Evolutionary conservation across 2,113 vertebrate genomes (phyloP).

Genomic region (Pavo muticus): DNA sequence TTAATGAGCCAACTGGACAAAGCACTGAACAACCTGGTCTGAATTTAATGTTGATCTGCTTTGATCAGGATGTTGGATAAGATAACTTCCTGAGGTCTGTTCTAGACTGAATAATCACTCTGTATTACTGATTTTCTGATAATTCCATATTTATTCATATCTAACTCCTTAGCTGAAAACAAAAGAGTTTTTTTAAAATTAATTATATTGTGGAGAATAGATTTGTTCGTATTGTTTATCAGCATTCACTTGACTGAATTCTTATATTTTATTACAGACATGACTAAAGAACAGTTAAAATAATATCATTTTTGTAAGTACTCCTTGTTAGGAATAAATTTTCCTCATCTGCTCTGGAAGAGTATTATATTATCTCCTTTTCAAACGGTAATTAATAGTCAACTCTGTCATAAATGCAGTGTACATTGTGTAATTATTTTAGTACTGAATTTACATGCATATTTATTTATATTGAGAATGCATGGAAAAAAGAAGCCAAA

Average conservation of each 20-base stretch:
- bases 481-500: background rate
- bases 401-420: background rate
- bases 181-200: background rate
- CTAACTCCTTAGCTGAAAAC: background rate
- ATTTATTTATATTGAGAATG: background rate
- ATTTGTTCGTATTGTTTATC: background rate
- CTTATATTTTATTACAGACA: background rate
- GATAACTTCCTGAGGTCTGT: background rate
- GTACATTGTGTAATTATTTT: constrained; percentile 31
- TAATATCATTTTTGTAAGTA: background rate
- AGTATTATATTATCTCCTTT: constrained; percentile 4
- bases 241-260: background rate
- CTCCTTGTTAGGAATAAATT: constrained; percentile 3
- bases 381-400: background rate
- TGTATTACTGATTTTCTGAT: background rate
- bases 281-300: background rate
- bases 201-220: background rate
- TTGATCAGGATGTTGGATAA: background rate
- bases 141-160: background rate
- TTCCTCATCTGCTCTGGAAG: background rate
- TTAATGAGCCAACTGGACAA: background rate
- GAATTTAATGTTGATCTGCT: background rate
- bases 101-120: background rate
- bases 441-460: background rate
- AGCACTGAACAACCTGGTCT: background rate